These are phyloP conservation scores for Pristionchus arcanus DNA, from an alignment of 2,888 invertebrate species.

Conservation along the genomic window DNA sequence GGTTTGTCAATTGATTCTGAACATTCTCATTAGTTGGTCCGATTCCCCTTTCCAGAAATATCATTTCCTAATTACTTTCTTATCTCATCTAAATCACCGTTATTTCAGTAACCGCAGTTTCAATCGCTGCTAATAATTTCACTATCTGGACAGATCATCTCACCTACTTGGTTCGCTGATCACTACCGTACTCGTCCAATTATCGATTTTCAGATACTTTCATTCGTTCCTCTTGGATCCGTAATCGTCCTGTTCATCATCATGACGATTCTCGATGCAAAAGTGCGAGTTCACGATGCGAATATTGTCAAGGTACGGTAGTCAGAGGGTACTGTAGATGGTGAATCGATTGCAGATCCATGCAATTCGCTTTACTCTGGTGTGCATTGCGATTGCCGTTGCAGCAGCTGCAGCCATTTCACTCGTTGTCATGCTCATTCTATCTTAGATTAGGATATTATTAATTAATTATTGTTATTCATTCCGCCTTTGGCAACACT, in stretches of 20 bases:
- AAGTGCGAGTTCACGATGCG: conserved; percentile 32
- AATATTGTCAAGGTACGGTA: conserved; percentile 49
- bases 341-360: conserved; percentile 16
- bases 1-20: conserved; percentile 57
- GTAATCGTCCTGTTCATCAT: conserved; percentile 39
- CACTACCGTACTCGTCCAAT: background rate
- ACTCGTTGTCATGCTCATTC: conserved; percentile 33
- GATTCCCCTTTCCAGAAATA: too few species aligned
- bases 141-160: conserved; percentile 18
- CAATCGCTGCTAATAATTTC: conserved; percentile 65
- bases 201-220: conserved; percentile 35
- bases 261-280: conserved; percentile 44
- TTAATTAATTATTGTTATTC: background rate
- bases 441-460: background rate
- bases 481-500: background rate
- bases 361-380: conserved; percentile 37
- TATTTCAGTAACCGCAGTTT: conserved; percentile 65
- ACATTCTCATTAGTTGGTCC: too few species aligned
- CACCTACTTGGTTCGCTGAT: conserved; percentile 20
- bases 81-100: too few species aligned
- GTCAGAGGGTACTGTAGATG: background rate
- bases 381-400: conserved; percentile 10
- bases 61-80: background rate
- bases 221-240: conserved; percentile 20
- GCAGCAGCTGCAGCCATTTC: background rate